Conservation (phyloP, 2,888 invertebrate genomes). For the Hesperia comma region DNA sequence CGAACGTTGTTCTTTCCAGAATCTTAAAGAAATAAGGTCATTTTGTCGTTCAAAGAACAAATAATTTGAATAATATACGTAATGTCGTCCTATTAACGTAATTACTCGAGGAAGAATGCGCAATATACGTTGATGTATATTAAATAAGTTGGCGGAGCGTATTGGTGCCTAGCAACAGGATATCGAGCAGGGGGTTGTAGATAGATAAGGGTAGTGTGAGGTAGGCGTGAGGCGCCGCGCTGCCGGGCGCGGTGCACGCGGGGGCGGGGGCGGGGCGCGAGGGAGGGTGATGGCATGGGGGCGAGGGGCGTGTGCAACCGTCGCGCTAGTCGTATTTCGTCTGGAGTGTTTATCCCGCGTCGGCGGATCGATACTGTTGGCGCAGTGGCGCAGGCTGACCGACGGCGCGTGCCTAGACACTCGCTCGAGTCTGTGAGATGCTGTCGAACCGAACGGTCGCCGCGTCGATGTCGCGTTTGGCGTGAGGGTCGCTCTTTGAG, state of each 20-base stretch:
- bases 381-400: conserved; percentile 81
- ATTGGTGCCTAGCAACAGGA: conserved; percentile 48
- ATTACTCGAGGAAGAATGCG: conserved; percentile 10
- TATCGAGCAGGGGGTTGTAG: conserved; percentile 41
- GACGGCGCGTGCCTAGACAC: conserved; percentile 72
- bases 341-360: conserved; percentile 83
- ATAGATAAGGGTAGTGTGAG: conserved; percentile 45
- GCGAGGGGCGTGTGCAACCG: conserved; percentile 78
- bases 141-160: conserved; percentile 35
- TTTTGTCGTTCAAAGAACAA: background rate
- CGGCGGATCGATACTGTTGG: conserved; percentile 83
- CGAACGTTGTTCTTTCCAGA: background rate
- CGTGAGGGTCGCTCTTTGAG: conserved; percentile 81
- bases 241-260: conserved; percentile 57
- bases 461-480: conserved; percentile 81
- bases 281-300: conserved; percentile 55
- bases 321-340: conserved; percentile 82
- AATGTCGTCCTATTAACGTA: background rate
- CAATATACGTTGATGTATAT: conserved; percentile 36
- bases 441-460: conserved; percentile 80
- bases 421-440: conserved; percentile 80
- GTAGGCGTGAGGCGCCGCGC: conserved; percentile 48
- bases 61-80: background rate
- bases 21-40: background rate
- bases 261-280: conserved; percentile 64